Conservation (phyloP, 2,888 invertebrate genomes). For the Abrostola tripartita region DNA sequence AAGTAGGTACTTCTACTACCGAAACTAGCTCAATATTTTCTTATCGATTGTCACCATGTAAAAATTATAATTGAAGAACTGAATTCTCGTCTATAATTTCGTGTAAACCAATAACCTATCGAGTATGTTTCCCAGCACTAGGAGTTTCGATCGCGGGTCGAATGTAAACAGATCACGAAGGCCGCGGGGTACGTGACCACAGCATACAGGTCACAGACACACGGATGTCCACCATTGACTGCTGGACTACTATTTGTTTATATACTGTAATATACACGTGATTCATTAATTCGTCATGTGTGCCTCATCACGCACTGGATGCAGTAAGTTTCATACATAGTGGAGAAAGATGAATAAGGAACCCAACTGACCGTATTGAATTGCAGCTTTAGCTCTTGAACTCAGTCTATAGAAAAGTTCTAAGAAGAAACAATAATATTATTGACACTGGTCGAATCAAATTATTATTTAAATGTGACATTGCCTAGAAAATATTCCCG, state of each 20-base stretch:
- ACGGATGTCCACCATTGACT: slow-evolving; percentile 66
- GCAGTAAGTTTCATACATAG: neutral
- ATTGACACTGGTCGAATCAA: too few relatives aligned
- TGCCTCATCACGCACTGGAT: slow-evolving; percentile 35
- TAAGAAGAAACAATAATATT: too few relatives aligned
- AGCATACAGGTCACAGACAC: slow-evolving; percentile 75
- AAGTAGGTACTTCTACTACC: too few relatives aligned
- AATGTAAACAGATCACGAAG: slow-evolving; percentile 71
- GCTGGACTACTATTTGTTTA: slow-evolving; percentile 46
- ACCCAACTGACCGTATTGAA: too few relatives aligned
- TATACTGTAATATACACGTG: slow-evolving; percentile 40
- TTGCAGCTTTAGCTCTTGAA: too few relatives aligned
- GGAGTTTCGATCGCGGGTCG: slow-evolving; percentile 57
- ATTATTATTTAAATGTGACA: too few relatives aligned
- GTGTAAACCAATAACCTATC: slow-evolving; percentile 21
- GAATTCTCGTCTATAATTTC: neutral
- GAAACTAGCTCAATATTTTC: too few relatives aligned
- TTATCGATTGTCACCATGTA: too few relatives aligned
- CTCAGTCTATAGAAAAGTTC: too few relatives aligned
- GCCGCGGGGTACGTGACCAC: slow-evolving; percentile 71
- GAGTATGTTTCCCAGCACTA: slow-evolving; percentile 44
- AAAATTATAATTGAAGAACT: too few relatives aligned
- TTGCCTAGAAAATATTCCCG: too few relatives aligned
- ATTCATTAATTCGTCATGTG: slow-evolving; percentile 27
- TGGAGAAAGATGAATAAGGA: neutral